Evolutionary conservation across 2,797 vertebrate genomes (phyloP).

Genomic region (Cephalopachus bancanus): DNA sequence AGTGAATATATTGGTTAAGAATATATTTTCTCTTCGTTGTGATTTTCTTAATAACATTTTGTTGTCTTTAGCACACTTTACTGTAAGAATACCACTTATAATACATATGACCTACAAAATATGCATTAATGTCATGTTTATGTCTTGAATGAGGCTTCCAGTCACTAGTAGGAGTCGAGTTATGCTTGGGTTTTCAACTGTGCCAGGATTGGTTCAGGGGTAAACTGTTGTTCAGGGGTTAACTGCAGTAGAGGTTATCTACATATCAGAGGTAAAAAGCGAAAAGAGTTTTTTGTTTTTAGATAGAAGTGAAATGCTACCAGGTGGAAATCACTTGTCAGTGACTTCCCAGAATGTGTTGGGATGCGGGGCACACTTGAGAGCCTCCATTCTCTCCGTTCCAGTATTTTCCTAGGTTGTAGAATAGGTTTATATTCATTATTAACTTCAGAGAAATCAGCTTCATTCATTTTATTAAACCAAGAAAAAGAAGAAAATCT

Average conservation of each 20-base stretch:
- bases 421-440: not conserved
- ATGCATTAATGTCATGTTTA: not conserved
- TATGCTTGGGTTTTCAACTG: not conserved
- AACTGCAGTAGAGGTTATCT: not conserved
- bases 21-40: not conserved
- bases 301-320: not conserved
- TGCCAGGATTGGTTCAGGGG: not conserved
- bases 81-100: not conserved
- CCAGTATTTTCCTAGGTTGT: not conserved
- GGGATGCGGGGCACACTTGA: not conserved
- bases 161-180: not conserved
- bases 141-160: not conserved
- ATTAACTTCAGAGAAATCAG: constrained; percentile 3
- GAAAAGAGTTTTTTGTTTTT: not conserved
- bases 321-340: not conserved
- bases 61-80: not conserved
- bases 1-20: not conserved
- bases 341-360: not conserved
- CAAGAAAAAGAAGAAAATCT: constrained; percentile 16
- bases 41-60: not conserved
- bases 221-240: not conserved
- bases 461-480: constrained; percentile 46
- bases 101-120: not conserved
- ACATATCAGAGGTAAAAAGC: not conserved
- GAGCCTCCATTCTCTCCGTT: not conserved